Evolutionary conservation across 64 coral and sea anemone species (phyloP).

Genomic region (Stichodactyla helianthus): DNA sequence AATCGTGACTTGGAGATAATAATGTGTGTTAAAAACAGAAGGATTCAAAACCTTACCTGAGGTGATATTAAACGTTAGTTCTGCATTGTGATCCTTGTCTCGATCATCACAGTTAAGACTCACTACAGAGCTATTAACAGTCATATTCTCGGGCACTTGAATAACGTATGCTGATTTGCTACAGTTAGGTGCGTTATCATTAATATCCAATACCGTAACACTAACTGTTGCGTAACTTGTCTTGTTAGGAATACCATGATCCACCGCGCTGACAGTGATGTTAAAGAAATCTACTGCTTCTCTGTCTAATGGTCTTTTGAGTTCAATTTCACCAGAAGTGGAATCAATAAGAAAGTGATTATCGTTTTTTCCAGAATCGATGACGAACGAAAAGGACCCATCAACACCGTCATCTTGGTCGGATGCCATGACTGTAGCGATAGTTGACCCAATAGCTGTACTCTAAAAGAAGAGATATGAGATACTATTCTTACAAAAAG

Average conservation of each 20-base stretch:
- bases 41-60: constrained; percentile 30
- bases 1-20: no score
- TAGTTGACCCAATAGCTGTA: constrained; percentile 16
- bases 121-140: constrained; percentile 25
- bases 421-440: constrained; percentile 32
- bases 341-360: constrained; percentile 46
- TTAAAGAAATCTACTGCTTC: constrained; percentile 44
- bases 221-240: constrained; percentile 34
- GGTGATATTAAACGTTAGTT: constrained; percentile 23
- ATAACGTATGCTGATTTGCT: background rate
- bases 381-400: constrained; percentile 15
- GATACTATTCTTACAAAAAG: no score
- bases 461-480: background rate
- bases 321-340: constrained; percentile 28
- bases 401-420: constrained; percentile 34
- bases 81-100: constrained; percentile 28
- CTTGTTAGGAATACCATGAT: constrained; percentile 20
- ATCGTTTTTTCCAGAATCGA: constrained; percentile 33
- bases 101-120: constrained; percentile 25
- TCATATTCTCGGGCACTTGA: constrained; percentile 47
- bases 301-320: constrained; percentile 34
- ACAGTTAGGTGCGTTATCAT: constrained; percentile 46
- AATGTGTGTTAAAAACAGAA: no score
- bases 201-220: constrained; percentile 37
- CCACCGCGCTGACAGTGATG: constrained; percentile 39